Base-by-base conservation (phyloP, 2,888 invertebrate genomes). In the Hoplodrina ambigua region DNA sequence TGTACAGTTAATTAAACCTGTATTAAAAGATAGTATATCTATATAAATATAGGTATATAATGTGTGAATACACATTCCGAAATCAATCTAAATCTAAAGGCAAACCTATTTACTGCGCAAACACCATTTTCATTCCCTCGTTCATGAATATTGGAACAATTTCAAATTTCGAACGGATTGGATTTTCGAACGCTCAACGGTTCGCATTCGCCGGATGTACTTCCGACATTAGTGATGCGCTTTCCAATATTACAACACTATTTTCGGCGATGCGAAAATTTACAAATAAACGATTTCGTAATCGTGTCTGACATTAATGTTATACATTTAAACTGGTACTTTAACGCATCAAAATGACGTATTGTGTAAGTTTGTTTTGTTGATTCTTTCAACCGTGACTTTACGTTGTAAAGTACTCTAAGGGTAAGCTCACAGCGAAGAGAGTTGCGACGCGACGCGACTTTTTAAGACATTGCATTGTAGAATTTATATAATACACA, bases 171-270 rank as follows among this genome's bases (percentile, higher is more conserved):
- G 19, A 46, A 67, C 80, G 74, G 67, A 76, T 76, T 74, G 58
- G 52, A 58, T 72, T 66, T 72, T 72, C 60, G 33, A 68, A 64
- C 65, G 57, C 37, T 53, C 57, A 13, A 56, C 57, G 56, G 50
- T 71, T 68, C 37, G 50, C 54, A 57, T 68, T 82, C 50, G 52
- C 62, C 70, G 83, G 83, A 80, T 76, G 69, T 61, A 58, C 56
- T 72, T 69, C 83, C 80, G 70, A 58, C 61, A 58, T 53, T 72
- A 75, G 68, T 80, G 63, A 67, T 60, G 69, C 69, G 67, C 72
- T 81, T 80, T 80, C 79, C 66, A 77, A 77, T 81, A 49, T 72
- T 69, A 52, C 63, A 63, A 69, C 52, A 75, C 33, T 15, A 62
- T 69, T 80, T 75, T 80, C 53, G 58, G 53, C 41, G 37, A 66